These are phyloP conservation scores for Ptilodon capucinus DNA, from an alignment of 2,888 invertebrate genomes.

Conservation along the genomic window DNA sequence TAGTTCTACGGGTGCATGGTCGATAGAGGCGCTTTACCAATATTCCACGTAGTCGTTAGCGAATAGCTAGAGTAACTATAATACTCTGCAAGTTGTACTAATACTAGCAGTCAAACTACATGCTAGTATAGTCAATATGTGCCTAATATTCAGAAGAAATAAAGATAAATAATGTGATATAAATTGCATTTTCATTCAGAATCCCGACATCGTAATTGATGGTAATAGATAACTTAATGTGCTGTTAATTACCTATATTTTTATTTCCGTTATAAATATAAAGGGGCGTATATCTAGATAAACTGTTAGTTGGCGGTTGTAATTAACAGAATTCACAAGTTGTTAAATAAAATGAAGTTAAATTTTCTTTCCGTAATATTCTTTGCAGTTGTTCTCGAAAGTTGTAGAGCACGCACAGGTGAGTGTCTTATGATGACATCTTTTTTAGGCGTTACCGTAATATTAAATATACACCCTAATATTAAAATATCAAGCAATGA, in stretches of 20 bases:
- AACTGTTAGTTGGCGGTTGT: conserved; percentile 9
- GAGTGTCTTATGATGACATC: conserved; percentile 7
- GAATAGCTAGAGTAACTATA: too few relatives aligned
- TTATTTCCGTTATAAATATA: background rate
- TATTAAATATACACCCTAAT: too few relatives aligned
- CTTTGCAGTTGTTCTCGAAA: conserved; percentile 1
- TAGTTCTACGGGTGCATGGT: too few relatives aligned
- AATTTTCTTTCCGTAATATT: background rate
- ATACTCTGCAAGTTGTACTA: too few relatives aligned
- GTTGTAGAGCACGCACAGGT: conserved; percentile 19
- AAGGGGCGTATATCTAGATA: background rate
- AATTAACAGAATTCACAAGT: background rate
- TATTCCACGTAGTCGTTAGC: too few relatives aligned
- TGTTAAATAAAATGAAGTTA: background rate
- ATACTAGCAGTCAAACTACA: too few relatives aligned
- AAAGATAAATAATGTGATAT: background rate
- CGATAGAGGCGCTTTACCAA: too few relatives aligned
- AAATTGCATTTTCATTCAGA: background rate
- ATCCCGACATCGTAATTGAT: background rate
- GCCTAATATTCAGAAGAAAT: background rate
- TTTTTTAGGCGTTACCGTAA: too few relatives aligned
- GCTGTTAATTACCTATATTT: conserved; percentile 5
- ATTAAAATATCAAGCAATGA: too few relatives aligned
- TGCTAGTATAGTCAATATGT: too few relatives aligned
- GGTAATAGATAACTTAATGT: conserved; percentile 9